Evolutionary conservation across 2,113 vertebrate genomes (phyloP), one percentile per base, ranked within the genome.

Genomic region (Hassar affinis): DNA sequence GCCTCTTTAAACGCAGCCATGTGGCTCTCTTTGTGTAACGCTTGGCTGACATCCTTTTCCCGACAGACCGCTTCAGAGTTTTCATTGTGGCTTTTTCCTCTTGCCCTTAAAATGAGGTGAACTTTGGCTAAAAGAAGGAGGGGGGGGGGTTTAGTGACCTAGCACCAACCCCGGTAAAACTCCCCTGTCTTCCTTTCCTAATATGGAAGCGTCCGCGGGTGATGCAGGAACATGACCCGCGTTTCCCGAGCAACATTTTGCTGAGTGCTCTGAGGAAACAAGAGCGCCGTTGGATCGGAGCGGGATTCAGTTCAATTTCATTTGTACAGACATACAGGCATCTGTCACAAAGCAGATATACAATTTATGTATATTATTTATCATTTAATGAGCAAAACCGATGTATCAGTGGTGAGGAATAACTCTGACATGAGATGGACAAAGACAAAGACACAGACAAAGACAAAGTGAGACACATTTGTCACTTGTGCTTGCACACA

Each of bases 151-250:
- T 80, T 56, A 56, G 71, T 51, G 51, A 57, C 51, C 49, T 25
- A 68, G 11, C 42, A 1, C 27, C 75, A 2, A 27, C 35, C 27
- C 51, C 35, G 61, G 76, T 77, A 66, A 86, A 84, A 42, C 42
- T 22, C 35, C 38, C 10, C 42, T 74, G 87, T 85, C 82, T 84
- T 80, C 75, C 85, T 89, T 87, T 85, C 89, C 90, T 91, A 86
- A 91, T 92, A 91, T 89, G 90, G 89, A 85, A 88, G 81, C 56
- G 81, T 85, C 87, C 85, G 90, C 86, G 89, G 33, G 88, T 49
- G 85, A 61, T 75, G 84, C 83, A 51, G 54, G 71, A 85, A 87
- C 84, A 79, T 18, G 82, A 79, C 79, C 59, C 17, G 30, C 84
- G 72, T 74, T 85, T n/a, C 81, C 76, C 71, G n/a, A 86, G 51